Evolutionary conservation across 2,797 vertebrate genomes (phyloP).

Genomic region (Limnodromus scolopaceus): DNA sequence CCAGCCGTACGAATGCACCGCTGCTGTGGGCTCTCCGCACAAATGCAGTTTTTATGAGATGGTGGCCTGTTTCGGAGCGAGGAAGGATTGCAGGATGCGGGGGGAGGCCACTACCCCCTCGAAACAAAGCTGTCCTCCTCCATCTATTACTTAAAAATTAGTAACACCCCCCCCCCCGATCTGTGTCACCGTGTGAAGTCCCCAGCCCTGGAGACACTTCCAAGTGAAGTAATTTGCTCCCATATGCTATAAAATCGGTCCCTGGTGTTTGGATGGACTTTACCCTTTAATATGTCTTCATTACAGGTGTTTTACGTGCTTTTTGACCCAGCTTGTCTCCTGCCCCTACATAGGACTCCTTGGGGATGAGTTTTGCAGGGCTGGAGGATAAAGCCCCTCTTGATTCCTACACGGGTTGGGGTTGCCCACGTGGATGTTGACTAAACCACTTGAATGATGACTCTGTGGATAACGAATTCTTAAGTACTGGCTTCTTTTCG

Average conservation of each 20-base stretch:
- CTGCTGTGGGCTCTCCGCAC: neutral
- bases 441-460: neutral
- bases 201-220: neutral
- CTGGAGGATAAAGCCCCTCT: neutral
- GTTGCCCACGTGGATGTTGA: neutral
- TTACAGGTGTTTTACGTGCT: neutral
- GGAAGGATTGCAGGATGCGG: neutral
- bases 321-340: neutral
- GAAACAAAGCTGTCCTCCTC: neutral
- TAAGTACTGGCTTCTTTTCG: neutral
- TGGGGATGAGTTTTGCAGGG: neutral
- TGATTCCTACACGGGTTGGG: fast-evolving
- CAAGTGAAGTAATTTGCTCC: neutral
- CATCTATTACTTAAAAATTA: neutral
- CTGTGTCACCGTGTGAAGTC: neutral
- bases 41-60: neutral
- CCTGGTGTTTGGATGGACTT: neutral
- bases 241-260: neutral
- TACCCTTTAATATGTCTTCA: neutral
- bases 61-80: neutral
- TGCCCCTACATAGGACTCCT: neutral
- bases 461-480: neutral
- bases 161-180: neutral
- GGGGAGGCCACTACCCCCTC: neutral
- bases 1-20: neutral